Evolutionary conservation across 1,140 invertebrate species (phyloP), one percentile per base, ranked within the genome.

Genomic region (Halyomorpha halys): DNA sequence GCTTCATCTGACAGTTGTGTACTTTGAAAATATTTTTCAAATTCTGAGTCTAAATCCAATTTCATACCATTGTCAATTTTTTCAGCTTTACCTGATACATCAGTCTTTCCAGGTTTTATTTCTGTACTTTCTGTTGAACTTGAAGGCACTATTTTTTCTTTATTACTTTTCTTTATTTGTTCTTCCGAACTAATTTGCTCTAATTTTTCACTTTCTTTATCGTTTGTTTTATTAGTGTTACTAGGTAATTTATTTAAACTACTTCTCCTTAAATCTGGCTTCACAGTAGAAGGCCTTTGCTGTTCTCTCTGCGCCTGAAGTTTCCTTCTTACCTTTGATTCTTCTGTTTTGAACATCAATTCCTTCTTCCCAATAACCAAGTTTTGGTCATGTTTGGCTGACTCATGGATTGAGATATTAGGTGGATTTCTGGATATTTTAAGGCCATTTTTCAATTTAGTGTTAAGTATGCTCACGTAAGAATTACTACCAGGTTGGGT

Each of bases 11-110:
- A 23, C 15, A 56, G 23, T 27, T 56, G 18, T 1, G 53, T 56
- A 25, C 23, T 56, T 25, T 56, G 19, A 16, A 56, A 56, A 56
- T 23, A 23, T 25, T 56, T 56, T 56, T 56, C 53, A 27, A 56
- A 56, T 25, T 56, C 53, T 27, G 14, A 16, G 23, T 56, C 53
- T 25, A 56, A 16, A 23, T 56, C 53, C 5, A 56, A 6, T 25
- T 56, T 56, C 53, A 56, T 56, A 23, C 27, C 18, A 56, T 56
- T 56, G 15, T 56, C 27, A 25, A 23, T 21, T 19, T 49, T 49
- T 49, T 49, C 47, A 13, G 47, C 2, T 49, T 49, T 21, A 4
- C 19, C 47, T 18, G 5, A 1, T 14, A 19, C 11, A 5, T 49
- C 19, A 13, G n/a, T 49, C 3, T 49, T 49, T 49, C 19, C 47